These are phyloP conservation scores for Philereme vetulata DNA, from an alignment of 2,888 invertebrate genomes.

Conservation along the genomic window DNA sequence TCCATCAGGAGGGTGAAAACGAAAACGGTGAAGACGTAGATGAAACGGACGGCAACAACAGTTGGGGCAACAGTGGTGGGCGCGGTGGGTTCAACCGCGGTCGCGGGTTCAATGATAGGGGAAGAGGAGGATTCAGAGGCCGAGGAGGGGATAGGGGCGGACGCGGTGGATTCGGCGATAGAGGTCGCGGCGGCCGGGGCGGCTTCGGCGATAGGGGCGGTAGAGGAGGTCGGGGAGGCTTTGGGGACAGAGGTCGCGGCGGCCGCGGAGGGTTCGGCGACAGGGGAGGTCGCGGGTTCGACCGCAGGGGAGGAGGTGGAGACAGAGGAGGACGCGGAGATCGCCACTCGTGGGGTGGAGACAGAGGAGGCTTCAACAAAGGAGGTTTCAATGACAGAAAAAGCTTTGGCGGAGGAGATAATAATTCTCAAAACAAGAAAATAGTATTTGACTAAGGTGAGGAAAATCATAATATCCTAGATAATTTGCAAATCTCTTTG, in stretches of 20 bases:
- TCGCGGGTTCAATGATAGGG: constrained; percentile 57
- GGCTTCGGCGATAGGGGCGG: constrained; percentile 54
- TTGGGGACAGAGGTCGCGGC: constrained; percentile 57
- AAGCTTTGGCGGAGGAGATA: constrained; percentile 83
- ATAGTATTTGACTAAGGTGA: constrained; percentile 86
- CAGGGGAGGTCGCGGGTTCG: constrained; percentile 54
- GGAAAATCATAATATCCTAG: neutral
- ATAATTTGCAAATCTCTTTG: no score
- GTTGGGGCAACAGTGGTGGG: constrained; percentile 57
- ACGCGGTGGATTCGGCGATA: constrained; percentile 51
- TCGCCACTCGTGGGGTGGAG: constrained; percentile 75
- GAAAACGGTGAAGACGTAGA: constrained; percentile 58
- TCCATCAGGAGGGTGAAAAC: constrained; percentile 70
- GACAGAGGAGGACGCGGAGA: constrained; percentile 63
- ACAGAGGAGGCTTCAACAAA: constrained; percentile 71
- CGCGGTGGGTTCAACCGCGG: constrained; percentile 54
- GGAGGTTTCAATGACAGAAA: constrained; percentile 85
- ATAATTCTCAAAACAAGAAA: constrained; percentile 88
- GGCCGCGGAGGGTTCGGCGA: constrained; percentile 60
- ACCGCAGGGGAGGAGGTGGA: constrained; percentile 49
- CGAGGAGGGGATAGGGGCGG: constrained; percentile 53
- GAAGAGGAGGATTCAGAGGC: constrained; percentile 62
- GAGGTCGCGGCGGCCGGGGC: constrained; percentile 56
- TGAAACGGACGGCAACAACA: constrained; percentile 55
- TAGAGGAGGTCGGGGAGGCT: constrained; percentile 55